Percentiles rank a stretch among this genome's conserved stretches.
phyloP scores from a whole-genome alignment of 2,797 vertebrate species.

The Helostoma temminkii region DNA sequence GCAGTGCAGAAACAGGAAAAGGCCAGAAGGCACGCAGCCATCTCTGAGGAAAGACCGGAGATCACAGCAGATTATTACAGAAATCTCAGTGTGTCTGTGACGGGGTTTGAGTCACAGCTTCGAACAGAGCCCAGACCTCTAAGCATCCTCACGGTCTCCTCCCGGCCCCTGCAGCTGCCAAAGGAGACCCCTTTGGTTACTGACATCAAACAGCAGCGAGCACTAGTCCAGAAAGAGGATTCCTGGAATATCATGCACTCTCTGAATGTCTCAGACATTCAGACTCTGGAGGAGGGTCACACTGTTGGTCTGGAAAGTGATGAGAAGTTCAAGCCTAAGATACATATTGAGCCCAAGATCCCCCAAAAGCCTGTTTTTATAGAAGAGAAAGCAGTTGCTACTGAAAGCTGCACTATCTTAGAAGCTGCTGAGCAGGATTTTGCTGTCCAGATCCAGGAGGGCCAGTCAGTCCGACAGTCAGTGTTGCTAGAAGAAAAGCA shows the following conservation, averaged over 20 bases:
- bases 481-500: conserved; percentile 87
- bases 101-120: conserved; percentile 59
- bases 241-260: conserved; percentile 81
- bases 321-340: conserved; percentile 64
- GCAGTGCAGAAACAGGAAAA: conserved; percentile 81
- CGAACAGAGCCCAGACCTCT: conserved; percentile 69
- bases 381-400: conserved; percentile 76
- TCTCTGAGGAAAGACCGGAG: conserved; percentile 76
- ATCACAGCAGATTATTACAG: conserved; percentile 78
- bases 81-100: conserved; percentile 69
- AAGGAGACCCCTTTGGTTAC: conserved; percentile 81
- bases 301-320: conserved; percentile 67
- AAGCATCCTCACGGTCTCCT: conserved; percentile 74
- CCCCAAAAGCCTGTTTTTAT: conserved; percentile 75
- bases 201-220: conserved; percentile 77
- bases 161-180: conserved; percentile 72
- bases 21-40: conserved; percentile 69
- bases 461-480: conserved; percentile 84
- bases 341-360: conserved; percentile 80
- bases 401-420: conserved; percentile 81
- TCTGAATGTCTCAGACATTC: conserved; percentile 78
- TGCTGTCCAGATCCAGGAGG: conserved; percentile 85
- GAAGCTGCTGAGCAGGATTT: conserved; percentile 85
- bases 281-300: conserved; percentile 78
- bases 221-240: conserved; percentile 84